Percentiles rank a stretch among this genome's conserved stretches.
Evolutionary conservation across 2,888 invertebrate genomes (phyloP).

Genomic region (Pandemis cinnamomeana): DNA sequence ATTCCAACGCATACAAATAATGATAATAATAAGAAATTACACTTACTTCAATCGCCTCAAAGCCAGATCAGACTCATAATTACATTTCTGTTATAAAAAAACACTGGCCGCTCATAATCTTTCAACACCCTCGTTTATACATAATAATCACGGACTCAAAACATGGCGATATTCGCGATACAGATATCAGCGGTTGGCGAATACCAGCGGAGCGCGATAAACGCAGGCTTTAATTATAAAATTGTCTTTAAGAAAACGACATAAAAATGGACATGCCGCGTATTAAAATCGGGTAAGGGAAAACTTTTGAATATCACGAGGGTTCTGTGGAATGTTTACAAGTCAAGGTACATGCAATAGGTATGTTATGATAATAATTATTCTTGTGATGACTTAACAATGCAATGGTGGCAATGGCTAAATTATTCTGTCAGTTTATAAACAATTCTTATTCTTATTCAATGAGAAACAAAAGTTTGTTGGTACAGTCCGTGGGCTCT

Average conservation of each 20-base stretch:
- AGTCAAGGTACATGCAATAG: too few species aligned
- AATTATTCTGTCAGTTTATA: too few species aligned
- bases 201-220: constrained; percentile 63
- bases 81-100: background rate
- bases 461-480: too few species aligned
- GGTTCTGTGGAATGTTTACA: constrained; percentile 19
- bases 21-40: too few species aligned
- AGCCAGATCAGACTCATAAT: too few species aligned
- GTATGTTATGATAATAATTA: too few species aligned
- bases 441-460: too few species aligned
- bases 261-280: constrained; percentile 61
- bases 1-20: too few species aligned
- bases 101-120: background rate
- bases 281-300: constrained; percentile 53
- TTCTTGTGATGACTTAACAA: too few species aligned
- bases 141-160: constrained; percentile 60
- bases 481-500: too few species aligned
- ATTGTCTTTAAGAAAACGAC: constrained; percentile 69
- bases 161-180: constrained; percentile 65
- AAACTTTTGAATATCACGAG: constrained; percentile 6
- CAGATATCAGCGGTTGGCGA: constrained; percentile 65
- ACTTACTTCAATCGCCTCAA: too few species aligned
- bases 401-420: too few species aligned
- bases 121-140: constrained; percentile 15
- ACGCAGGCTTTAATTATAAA: constrained; percentile 79